Conservation (phyloP, 2,113 vertebrate genomes). For the Lonchura striata region DNA sequence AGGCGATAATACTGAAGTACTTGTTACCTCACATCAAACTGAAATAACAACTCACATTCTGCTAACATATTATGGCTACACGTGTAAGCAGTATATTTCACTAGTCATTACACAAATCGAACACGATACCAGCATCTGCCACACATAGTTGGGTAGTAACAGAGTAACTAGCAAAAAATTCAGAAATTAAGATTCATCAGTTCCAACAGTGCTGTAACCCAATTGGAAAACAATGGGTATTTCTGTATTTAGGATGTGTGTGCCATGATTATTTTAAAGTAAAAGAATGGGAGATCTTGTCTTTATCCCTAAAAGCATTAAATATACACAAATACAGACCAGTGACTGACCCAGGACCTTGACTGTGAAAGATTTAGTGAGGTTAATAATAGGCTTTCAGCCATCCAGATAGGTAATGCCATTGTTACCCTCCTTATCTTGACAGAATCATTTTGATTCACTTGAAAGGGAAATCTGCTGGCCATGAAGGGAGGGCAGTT, state of each 20-base stretch:
- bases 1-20: neutral
- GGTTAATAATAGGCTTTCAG: neutral
- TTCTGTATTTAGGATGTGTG: neutral
- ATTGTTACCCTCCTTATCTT: neutral
- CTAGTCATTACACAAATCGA: neutral
- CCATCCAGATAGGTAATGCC: neutral
- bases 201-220: neutral
- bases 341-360: neutral
- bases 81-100: neutral
- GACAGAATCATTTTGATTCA: neutral
- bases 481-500: accelerated
- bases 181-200: neutral
- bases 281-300: neutral
- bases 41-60: neutral
- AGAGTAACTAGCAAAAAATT: neutral
- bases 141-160: neutral
- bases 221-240: neutral
- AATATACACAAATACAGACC: neutral
- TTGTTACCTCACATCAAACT: neutral
- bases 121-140: neutral
- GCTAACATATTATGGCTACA: neutral
- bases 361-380: neutral
- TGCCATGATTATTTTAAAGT: neutral
- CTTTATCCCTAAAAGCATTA: neutral
- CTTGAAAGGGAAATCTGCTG: neutral